These are phyloP conservation scores for Exocentrus adspersus DNA, from an alignment of 2,888 invertebrate species.

Conservation along the genomic window DNA sequence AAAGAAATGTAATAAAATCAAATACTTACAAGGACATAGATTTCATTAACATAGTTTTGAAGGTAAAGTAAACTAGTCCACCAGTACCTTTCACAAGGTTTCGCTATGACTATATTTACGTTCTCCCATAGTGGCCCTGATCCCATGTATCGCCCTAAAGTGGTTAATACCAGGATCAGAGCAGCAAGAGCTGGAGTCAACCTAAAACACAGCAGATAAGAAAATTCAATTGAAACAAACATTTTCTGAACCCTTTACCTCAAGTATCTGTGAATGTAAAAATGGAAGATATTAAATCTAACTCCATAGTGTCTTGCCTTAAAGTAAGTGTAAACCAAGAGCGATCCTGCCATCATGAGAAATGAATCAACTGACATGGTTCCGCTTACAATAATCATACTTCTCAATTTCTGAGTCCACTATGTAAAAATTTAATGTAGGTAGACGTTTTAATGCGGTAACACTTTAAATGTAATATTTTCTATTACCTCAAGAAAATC, in stretches of 20 bases:
- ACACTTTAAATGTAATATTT: neutral
- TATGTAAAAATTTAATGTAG: neutral
- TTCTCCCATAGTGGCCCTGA: slow-evolving; percentile 66
- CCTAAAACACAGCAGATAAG: slow-evolving; percentile 50
- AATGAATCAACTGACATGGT: slow-evolving; percentile 43
- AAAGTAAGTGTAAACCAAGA: slow-evolving; percentile 41
- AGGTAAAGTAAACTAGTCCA: slow-evolving; percentile 52
- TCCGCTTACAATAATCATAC: slow-evolving; percentile 27
- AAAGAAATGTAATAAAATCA: slow-evolving; percentile 11
- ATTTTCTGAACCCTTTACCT: neutral
- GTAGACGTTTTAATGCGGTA: neutral
- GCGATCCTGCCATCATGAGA: slow-evolving; percentile 35
- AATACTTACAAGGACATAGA: neutral
- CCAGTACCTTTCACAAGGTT: slow-evolving; percentile 50
- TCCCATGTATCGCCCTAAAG: slow-evolving; percentile 63
- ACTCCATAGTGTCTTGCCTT: slow-evolving; percentile 30
- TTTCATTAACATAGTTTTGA: slow-evolving; percentile 50
- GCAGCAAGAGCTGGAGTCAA: slow-evolving; percentile 66
- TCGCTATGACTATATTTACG: slow-evolving; percentile 38
- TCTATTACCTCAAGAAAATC: slow-evolving; percentile 27
- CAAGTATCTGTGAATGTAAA: slow-evolving; percentile 20
- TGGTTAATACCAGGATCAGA: slow-evolving; percentile 62
- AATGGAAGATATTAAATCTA: slow-evolving; percentile 36
- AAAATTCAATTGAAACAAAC: neutral
- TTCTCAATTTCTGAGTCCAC: slow-evolving; percentile 34